Percentiles rank a stretch among this genome's conserved stretches.
phyloP scores from a whole-genome alignment of 2,797 vertebrate genomes.

The Aselliscus stoliczkanus region DNA sequence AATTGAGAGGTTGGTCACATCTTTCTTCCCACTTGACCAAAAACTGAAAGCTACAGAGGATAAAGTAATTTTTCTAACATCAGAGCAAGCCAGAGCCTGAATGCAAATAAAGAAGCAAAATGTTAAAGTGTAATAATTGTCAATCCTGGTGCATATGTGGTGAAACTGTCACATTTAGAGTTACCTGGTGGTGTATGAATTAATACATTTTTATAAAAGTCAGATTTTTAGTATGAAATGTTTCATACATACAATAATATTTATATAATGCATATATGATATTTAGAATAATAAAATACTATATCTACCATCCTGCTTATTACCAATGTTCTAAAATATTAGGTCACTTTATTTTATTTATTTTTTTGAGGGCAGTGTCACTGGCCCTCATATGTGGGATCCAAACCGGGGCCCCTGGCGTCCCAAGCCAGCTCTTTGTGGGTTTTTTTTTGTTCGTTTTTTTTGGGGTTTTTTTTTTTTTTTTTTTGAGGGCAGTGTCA shows the following conservation, averaged over 20 bases:
- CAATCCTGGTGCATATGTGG: background rate
- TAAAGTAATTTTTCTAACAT: background rate
- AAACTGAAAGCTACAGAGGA: background rate
- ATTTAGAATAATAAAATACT: background rate
- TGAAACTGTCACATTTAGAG: background rate
- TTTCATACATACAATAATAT: background rate
- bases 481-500: no score
- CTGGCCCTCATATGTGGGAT: no score
- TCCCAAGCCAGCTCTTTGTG: no score
- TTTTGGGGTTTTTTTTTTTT: no score
- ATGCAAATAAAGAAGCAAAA: background rate
- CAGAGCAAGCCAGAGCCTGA: background rate
- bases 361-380: no score
- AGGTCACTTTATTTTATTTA: no score
- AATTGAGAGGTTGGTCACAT: background rate
- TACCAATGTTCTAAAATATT: background rate
- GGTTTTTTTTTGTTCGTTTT: no score
- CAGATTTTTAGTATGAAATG: background rate
- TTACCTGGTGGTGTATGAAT: background rate
- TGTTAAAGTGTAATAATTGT: background rate
- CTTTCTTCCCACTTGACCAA: background rate
- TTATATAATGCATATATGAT: background rate
- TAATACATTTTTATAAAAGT: background rate
- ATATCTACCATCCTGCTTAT: background rate
- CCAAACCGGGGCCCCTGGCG: no score